A percentile compares a stretch with the other conserved stretches of the same genome.
These are phyloP conservation scores for Perithous albicinctus DNA, from an alignment of 2,888 invertebrate species.

Conservation along the genomic window DNA sequence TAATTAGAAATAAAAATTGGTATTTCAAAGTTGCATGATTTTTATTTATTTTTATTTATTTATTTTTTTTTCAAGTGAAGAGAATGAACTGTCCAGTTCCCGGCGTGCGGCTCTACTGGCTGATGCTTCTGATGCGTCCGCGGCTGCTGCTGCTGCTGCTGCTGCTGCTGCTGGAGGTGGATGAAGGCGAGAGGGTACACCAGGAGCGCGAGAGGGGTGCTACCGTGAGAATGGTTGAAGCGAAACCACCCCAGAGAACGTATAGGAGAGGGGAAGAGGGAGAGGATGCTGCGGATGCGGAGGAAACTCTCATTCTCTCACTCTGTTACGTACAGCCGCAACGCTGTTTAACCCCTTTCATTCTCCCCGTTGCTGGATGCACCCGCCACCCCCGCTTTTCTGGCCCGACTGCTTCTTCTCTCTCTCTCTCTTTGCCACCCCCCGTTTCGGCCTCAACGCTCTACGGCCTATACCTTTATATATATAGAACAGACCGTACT, in stretches of 20 bases:
- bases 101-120: constrained; percentile 77
- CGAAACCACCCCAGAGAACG: constrained; percentile 19
- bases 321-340: constrained; percentile 75
- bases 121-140: constrained; percentile 47
- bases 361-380: constrained; percentile 66
- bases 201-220: constrained; percentile 63
- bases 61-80: constrained; percentile 21
- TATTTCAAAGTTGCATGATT: too few relatives aligned
- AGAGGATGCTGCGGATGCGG: constrained; percentile 81
- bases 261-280: constrained; percentile 60
- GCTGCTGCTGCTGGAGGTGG: constrained; percentile 69
- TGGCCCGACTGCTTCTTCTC: constrained; percentile 27
- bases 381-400: constrained; percentile 55
- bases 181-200: constrained; percentile 69
- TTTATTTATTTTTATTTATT: neutral
- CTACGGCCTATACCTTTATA: constrained; percentile 63
- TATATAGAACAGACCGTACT: constrained; percentile 5
- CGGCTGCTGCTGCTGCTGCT: constrained; percentile 49
- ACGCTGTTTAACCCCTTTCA: constrained; percentile 77
- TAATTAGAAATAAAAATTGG: too few relatives aligned
- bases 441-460: constrained; percentile 65
- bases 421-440: constrained; percentile 40
- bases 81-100: constrained; percentile 72
- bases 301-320: constrained; percentile 71
- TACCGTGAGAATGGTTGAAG: constrained; percentile 59